Base-by-base conservation (phyloP, 1,140 invertebrate genomes). In the Teleopsis dalmanni region DNA sequence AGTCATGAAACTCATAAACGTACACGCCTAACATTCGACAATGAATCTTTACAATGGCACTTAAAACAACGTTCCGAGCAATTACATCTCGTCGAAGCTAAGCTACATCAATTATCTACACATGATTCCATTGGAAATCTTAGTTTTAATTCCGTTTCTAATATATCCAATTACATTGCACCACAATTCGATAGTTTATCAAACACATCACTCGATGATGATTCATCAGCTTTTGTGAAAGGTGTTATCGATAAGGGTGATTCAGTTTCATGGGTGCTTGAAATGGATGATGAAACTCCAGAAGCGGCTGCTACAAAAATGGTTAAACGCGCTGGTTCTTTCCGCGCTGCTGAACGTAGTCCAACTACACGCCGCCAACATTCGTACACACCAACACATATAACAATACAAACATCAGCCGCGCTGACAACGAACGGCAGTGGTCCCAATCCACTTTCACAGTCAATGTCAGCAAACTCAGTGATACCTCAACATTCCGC, bases 21-120 rank as follows among this genome's bases (percentile, higher is more conserved):
- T 48, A 82, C 87, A 44, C 74, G 86, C 10, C 65, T 92, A 4
- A 80, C 80, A 1, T 83, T 85, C 57, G 80, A 87, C 57, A 92
- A 91, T 62, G 91, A 95, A 72, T 86, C 92, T 70, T 73, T 94
- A 2, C 78, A 85, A 58, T 94, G 87, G 79, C 85, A 84, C 64
- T 75, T 94, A 41, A 78, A 84, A 58, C 84, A 87, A 55, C 87
- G 85, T 59, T 82, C 80, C 26, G 54, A 59, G 51, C 61, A 68
- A 38, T 47, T 65, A 6, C 51, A 63, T 19, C 44, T 60, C 13
- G 56, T 59, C 0, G 54, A 66, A 37, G 48, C 52, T 0, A 66
- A 71, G 42, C 34, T 67, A n/a, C 55, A 55, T 0, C 62, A 68
- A 21, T 50, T 54, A 1, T 59, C 57, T 19, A 31, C 53, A 1